phyloP scores from a whole-genome alignment of 2,113 vertebrate species.

The Sprattus sprattus region DNA sequence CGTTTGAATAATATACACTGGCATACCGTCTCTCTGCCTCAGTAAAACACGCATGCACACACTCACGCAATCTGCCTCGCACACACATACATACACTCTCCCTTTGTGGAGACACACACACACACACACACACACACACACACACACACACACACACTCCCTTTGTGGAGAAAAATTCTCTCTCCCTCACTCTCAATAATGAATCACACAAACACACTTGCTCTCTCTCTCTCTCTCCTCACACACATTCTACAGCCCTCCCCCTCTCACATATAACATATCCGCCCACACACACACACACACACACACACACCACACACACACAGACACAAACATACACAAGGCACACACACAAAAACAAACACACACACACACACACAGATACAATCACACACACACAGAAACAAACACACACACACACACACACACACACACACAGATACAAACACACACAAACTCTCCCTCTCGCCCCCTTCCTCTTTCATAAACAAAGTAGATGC shows the following conservation, averaged over 20 bases:
- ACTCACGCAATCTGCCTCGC: slow-evolving; percentile 24
- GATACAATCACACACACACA: not conserved
- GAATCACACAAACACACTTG: slow-evolving; percentile 36
- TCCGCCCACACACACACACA: slow-evolving; percentile 29
- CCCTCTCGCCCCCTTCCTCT: slow-evolving; percentile 68
- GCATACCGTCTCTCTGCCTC: slow-evolving; percentile 23
- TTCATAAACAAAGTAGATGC: slow-evolving; percentile 80
- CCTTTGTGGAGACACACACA: not conserved
- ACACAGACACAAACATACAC: slow-evolving; percentile 38
- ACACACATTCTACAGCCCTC: slow-evolving; percentile 32
- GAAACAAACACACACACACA: slow-evolving; percentile 17
- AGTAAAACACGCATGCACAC: slow-evolving; percentile 24
- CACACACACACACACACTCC: not conserved
- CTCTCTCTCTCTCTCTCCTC: slow-evolving; percentile 31
- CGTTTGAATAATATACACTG: slow-evolving; percentile 39
- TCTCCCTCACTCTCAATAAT: slow-evolving; percentile 36
- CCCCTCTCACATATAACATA: slow-evolving; percentile 41
- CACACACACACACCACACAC: slow-evolving; percentile 6
- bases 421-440: slow-evolving; percentile 44
- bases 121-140: slow-evolving; percentile 5
- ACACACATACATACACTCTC: not conserved
- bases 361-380: not conserved
- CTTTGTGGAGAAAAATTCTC: slow-evolving; percentile 37
- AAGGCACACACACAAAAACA: slow-evolving; percentile 29
- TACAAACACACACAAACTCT: slow-evolving; percentile 44